phyloP scores from a whole-genome alignment of 1,140 invertebrate species.

The Drosophila carrolli region DNA sequence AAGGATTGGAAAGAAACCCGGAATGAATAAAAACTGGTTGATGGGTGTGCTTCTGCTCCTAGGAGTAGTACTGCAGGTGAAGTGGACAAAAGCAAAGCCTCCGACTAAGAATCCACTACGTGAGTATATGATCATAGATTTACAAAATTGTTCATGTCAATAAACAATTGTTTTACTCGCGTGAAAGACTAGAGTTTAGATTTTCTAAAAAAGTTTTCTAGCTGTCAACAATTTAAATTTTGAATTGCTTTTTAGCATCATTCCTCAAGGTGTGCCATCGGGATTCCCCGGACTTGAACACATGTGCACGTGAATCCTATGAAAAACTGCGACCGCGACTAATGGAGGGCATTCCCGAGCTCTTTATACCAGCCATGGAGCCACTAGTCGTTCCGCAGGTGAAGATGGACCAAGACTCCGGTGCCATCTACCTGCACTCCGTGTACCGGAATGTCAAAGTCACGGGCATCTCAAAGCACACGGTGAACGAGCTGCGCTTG shows the following conservation, averaged over 20 bases:
- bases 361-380: constrained; percentile 87
- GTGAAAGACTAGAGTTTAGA: no score
- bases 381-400: constrained; percentile 86
- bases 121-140: constrained; percentile 33
- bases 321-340: constrained; percentile 85
- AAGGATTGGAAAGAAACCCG: constrained; percentile 1
- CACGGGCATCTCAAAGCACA: constrained; percentile 70
- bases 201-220: no score
- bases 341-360: constrained; percentile 87
- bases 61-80: constrained; percentile 16
- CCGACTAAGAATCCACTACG: constrained; percentile 44
- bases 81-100: constrained; percentile 6
- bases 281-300: constrained; percentile 86
- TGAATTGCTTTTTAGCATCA: constrained; percentile 85
- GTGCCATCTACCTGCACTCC: constrained; percentile 77
- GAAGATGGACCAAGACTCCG: constrained; percentile 83
- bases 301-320: constrained; percentile 87
- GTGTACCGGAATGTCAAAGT: constrained; percentile 71
- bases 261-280: constrained; percentile 89
- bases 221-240: no score
- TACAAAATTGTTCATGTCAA: no score
- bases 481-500: constrained; percentile 82
- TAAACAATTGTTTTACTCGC: no score
- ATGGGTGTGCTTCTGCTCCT: constrained; percentile 36
- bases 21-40: constrained; percentile 34